Conservation (phyloP, 2,113 vertebrate species). For the Dendropsophus ebraccatus region DNA sequence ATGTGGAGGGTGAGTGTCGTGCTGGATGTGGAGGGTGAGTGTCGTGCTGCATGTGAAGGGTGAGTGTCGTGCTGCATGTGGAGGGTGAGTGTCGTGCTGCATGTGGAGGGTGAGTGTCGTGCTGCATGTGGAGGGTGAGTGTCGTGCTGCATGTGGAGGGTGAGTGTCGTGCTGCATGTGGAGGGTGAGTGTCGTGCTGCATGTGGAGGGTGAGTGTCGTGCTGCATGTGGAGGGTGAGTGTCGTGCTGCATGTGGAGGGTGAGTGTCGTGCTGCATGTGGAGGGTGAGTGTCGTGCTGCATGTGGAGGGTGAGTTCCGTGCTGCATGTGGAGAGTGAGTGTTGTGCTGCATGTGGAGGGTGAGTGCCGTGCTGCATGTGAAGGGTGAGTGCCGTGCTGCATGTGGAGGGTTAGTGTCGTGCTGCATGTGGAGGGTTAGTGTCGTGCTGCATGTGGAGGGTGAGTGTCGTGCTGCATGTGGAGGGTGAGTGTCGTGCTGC, state of each 20-base stretch:
- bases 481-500: slow-evolving; percentile 79
- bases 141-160: background rate
- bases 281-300: slow-evolving; percentile 79
- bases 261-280: too few species aligned
- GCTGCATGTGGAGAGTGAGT: slow-evolving; percentile 92
- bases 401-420: too few species aligned
- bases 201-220: too few species aligned
- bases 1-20: too few species aligned
- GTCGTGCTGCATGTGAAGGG: background rate
- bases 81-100: slow-evolving; percentile 79
- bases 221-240: slow-evolving; percentile 92
- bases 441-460: background rate
- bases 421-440: slow-evolving; percentile 92
- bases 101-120: too few species aligned
- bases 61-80: too few species aligned
- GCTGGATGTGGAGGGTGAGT: slow-evolving; percentile 92
- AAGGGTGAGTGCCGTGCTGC: slow-evolving; percentile 79
- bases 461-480: too few species aligned
- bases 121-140: slow-evolving; percentile 92
- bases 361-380: too few species aligned
- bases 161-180: too few species aligned
- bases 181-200: slow-evolving; percentile 79
- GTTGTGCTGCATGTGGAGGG: background rate
- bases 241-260: background rate
- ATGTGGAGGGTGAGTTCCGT: too few species aligned